Conservation (phyloP, 2,113 vertebrate species). For the Panurus biarmicus region DNA sequence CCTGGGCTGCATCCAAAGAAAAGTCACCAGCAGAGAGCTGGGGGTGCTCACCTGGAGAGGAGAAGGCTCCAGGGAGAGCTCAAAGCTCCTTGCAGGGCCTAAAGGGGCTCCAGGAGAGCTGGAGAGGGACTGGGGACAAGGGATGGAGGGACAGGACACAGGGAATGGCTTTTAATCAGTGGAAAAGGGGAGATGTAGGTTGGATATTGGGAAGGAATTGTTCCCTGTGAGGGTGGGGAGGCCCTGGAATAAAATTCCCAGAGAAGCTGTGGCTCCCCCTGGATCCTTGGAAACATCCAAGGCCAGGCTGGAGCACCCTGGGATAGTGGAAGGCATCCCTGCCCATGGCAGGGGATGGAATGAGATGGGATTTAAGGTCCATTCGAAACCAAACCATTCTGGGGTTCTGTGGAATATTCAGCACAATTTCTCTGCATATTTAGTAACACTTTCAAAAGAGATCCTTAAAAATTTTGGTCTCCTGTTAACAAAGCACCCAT, state of each 20-base stretch:
- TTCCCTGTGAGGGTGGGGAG: fast-evolving
- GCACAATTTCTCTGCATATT: background rate
- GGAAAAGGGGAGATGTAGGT: fast-evolving
- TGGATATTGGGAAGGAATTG: background rate
- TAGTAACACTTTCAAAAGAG: background rate
- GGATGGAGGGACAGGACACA: background rate
- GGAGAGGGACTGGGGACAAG: background rate
- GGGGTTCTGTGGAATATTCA: background rate
- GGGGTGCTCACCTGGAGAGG: background rate
- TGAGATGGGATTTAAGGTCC: fast-evolving
- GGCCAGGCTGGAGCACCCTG: background rate
- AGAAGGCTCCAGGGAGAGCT: background rate
- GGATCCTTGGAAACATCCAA: background rate
- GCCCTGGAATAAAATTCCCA: background rate
- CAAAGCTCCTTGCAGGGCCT: fast-evolving
- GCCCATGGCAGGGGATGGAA: background rate
- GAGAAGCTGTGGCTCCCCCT: background rate
- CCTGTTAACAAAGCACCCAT: background rate
- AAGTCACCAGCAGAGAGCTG: background rate
- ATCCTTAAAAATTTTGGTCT: background rate
- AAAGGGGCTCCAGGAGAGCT: background rate
- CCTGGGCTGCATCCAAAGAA: background rate
- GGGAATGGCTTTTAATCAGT: background rate
- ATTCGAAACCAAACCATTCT: background rate
- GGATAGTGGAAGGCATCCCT: background rate